Conservation (phyloP, 2,888 invertebrate genomes). For the Caenorhabditis japonica region DNA sequence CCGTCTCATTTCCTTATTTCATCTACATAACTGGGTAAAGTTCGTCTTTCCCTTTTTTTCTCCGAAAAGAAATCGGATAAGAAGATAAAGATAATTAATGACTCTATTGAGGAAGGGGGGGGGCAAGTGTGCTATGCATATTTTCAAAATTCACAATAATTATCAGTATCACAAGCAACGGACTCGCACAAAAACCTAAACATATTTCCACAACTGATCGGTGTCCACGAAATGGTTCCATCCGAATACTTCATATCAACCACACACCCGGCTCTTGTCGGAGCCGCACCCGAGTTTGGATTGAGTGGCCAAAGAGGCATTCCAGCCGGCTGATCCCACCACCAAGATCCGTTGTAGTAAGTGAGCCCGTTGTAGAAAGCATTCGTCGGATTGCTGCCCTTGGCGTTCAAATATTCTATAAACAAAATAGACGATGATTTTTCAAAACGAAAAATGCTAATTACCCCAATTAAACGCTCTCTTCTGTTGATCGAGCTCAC, state of each 20-base stretch:
- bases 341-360: constrained; percentile 23
- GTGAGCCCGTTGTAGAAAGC: constrained; percentile 42
- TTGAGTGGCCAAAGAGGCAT: constrained; percentile 18
- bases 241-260: constrained; percentile 42
- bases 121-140: too few species aligned
- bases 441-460: not conserved
- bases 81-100: too few species aligned
- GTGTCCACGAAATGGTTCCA: constrained; percentile 32
- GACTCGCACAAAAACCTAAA: constrained; percentile 35
- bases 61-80: too few species aligned
- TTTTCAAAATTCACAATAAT: constrained; percentile 29
- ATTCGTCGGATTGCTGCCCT: constrained; percentile 19
- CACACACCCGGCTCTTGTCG: constrained; percentile 24
- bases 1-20: too few species aligned
- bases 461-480: constrained; percentile 40
- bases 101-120: too few species aligned
- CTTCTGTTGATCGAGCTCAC: constrained; percentile 37
- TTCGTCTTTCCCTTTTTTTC: too few species aligned
- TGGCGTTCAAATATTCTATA: constrained; percentile 35
- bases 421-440: too few species aligned
- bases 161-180: constrained; percentile 41
- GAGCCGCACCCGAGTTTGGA: constrained; percentile 28
- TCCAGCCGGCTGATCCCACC: constrained; percentile 31
- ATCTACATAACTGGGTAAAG: too few species aligned
- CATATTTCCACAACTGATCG: constrained; percentile 31